These are phyloP conservation scores for Drosophila pseudotakahashii DNA, from an alignment of 2,888 invertebrate species.

Conservation along the genomic window DNA sequence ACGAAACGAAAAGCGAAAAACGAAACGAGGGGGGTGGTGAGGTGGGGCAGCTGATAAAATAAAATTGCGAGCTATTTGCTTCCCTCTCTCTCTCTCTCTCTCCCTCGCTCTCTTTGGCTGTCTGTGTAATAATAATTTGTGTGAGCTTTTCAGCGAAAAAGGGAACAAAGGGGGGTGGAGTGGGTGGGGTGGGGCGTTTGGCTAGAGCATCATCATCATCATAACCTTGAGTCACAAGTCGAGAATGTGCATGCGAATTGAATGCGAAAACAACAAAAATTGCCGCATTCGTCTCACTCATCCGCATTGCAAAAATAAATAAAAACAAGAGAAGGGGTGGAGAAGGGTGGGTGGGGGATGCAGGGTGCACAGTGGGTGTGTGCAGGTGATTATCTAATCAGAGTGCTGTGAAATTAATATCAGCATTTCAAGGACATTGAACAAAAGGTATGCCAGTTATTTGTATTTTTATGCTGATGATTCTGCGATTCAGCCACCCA, in stretches of 20 bases:
- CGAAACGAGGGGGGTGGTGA: slow-evolving; percentile 31
- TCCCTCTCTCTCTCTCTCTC: slow-evolving; percentile 3
- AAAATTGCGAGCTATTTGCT: slow-evolving; percentile 42
- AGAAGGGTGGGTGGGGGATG: background rate
- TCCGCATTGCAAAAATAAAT: slow-evolving; percentile 19
- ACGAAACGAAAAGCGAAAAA: slow-evolving; percentile 66
- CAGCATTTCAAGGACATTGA: slow-evolving; percentile 56
- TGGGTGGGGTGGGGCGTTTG: slow-evolving; percentile 1
- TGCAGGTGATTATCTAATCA: slow-evolving; percentile 68
- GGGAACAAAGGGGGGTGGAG: slow-evolving; percentile 7
- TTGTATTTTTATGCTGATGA: slow-evolving; percentile 28
- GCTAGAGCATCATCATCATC: slow-evolving; percentile 35
- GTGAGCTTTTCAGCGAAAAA: slow-evolving; percentile 40
- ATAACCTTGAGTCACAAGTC: slow-evolving; percentile 75
- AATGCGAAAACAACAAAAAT: slow-evolving; percentile 53
- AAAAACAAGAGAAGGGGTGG: background rate
- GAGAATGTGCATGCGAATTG: slow-evolving; percentile 73
- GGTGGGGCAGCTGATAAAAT: slow-evolving; percentile 50
- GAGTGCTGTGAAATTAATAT: slow-evolving; percentile 65
- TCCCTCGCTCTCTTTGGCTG: background rate
- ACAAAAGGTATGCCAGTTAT: slow-evolving; percentile 38
- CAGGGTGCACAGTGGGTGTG: slow-evolving; percentile 30
- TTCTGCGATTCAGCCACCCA: background rate
- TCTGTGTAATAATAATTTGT: slow-evolving; percentile 50
- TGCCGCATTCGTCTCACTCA: slow-evolving; percentile 15